Evolutionary conservation across 2,888 invertebrate species (phyloP).

Genomic region (Tenthredo amoena): DNA sequence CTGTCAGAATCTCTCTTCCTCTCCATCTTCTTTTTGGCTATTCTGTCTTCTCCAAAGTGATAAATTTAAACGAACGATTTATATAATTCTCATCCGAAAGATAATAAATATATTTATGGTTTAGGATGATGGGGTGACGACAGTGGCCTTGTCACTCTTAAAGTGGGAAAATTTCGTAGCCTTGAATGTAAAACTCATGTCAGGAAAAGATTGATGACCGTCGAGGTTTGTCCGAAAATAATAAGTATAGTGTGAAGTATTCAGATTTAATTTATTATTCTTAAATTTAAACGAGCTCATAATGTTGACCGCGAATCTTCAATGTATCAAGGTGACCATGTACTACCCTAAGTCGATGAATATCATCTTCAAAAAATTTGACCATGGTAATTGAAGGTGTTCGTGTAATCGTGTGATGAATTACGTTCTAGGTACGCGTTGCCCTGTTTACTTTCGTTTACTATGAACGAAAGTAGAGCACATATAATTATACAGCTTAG

Average conservation of each 20-base stretch:
- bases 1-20: neutral
- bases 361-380: neutral
- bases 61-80: neutral
- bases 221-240: neutral
- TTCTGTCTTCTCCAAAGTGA: neutral
- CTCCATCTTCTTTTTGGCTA: neutral
- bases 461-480: neutral
- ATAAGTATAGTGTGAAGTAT: neutral
- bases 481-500: too few species aligned
- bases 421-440: neutral
- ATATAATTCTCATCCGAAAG: neutral
- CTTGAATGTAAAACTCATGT: neutral
- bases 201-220: neutral
- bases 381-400: neutral
- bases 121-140: too few species aligned
- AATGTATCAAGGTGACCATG: neutral
- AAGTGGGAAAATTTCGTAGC: neutral
- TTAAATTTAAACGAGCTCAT: neutral
- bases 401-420: neutral
- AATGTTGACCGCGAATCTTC: neutral
- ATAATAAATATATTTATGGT: neutral
- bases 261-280: neutral
- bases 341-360: neutral
- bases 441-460: neutral
- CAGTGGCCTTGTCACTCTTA: too few species aligned